A percentile compares a stretch with the other conserved stretches of the same genome.
phyloP scores from a whole-genome alignment of 2,113 vertebrate genomes.

The Shinisaurus crocodilurus region DNA sequence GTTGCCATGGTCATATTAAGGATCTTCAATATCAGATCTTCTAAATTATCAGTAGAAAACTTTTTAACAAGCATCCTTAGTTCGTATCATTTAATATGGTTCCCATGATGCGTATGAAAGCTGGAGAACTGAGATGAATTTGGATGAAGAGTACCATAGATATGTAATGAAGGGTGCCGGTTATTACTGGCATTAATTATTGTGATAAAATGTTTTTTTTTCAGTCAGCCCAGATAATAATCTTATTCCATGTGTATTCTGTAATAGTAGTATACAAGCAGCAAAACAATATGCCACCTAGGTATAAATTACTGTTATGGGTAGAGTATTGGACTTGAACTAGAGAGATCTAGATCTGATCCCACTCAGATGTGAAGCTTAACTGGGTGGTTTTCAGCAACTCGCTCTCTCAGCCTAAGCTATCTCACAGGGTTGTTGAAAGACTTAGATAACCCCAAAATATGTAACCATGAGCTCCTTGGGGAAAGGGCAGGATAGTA shows the following conservation, averaged over 20 bases:
- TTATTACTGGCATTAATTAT: conserved; percentile 9
- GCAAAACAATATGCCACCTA: conserved; percentile 12
- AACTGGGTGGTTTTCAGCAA: not conserved
- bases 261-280: conserved; percentile 4
- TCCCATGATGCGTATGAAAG: conserved; percentile 14
- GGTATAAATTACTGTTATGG: not conserved
- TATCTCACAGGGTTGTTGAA: not conserved
- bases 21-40: conserved; percentile 13
- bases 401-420: not conserved
- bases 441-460: not conserved
- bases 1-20: not conserved
- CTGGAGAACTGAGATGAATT: conserved; percentile 12
- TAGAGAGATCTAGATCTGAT: not conserved
- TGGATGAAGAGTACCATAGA: not conserved
- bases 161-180: not conserved
- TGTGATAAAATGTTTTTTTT: not conserved
- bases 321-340: not conserved
- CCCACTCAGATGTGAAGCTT: not conserved
- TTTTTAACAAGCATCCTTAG: not conserved
- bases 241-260: not conserved
- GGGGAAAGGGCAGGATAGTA: not conserved
- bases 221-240: conserved; percentile 1
- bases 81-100: conserved; percentile 7
- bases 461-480: not conserved
- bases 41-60: conserved; percentile 25